Percentiles rank a stretch among this genome's conserved stretches.
Evolutionary conservation across 92 coral and sea anemone species (phyloP).

Genomic region (Zoanthus sociatus): DNA sequence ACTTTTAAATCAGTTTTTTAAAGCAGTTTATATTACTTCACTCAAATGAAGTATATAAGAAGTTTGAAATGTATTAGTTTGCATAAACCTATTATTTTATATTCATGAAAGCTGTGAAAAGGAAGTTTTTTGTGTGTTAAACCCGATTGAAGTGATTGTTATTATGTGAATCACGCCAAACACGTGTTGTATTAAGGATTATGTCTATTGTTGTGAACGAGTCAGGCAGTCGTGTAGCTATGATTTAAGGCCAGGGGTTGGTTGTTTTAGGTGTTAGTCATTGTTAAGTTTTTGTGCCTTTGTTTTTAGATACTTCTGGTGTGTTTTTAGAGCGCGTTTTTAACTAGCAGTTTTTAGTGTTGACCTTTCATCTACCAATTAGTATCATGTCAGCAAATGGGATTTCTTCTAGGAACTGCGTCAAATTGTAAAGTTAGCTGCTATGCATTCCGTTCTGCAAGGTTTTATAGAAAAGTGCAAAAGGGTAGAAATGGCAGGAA

Average conservation of each 20-base stretch:
- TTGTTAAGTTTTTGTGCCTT: neutral
- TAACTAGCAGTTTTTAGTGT: neutral
- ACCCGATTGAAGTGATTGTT: neutral
- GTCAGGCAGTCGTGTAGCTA: neutral
- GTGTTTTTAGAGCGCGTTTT: neutral
- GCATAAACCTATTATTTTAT: neutral
- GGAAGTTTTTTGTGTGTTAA: neutral
- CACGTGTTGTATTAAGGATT: conserved; percentile 2
- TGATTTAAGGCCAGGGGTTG: neutral
- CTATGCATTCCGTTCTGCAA: no score
- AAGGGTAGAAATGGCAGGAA: no score
- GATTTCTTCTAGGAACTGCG: no score
- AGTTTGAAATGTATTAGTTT: no score
- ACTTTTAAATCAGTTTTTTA: no score
- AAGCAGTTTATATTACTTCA: no score
- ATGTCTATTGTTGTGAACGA: neutral
- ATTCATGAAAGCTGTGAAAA: neutral
- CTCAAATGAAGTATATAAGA: no score
- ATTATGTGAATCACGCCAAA: neutral
- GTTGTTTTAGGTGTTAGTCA: neutral
- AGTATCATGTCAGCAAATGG: no score
- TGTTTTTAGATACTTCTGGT: neutral
- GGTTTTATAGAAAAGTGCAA: no score
- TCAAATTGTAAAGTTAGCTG: no score
- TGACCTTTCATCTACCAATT: no score